Percentiles rank a stretch among this genome's conserved stretches.
Conservation (phyloP, 2,113 vertebrate genomes). For the Bostrychus sinensis region DNA sequence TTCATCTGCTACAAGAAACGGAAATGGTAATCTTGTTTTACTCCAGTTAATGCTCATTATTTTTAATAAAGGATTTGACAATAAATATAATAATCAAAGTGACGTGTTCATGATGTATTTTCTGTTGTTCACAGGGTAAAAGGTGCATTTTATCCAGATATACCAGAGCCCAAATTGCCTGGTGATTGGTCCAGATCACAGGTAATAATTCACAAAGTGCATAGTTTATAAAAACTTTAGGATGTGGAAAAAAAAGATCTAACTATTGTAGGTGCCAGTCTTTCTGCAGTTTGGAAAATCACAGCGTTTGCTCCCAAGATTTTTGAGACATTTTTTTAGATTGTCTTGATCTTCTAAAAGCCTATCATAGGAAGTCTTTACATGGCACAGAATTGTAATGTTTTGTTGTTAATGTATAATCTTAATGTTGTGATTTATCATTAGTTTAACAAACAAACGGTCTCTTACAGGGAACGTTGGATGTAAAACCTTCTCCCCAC, state of each 20-base stretch:
- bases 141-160: constrained; percentile 76
- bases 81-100: too few species aligned
- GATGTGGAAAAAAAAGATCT: too few species aligned
- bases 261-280: not conserved
- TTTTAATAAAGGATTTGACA: too few species aligned
- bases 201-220: constrained; percentile 58
- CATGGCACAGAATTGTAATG: too few species aligned
- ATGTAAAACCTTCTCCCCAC: constrained; percentile 88
- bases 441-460: too few species aligned
- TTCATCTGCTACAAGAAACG: constrained; percentile 80
- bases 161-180: constrained; percentile 76
- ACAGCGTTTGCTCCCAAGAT: too few species aligned
- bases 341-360: too few species aligned
- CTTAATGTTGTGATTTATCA: not conserved
- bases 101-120: not conserved
- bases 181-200: constrained; percentile 69
- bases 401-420: too few species aligned
- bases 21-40: constrained; percentile 69
- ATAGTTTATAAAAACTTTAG: too few species aligned
- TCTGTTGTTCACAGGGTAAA: constrained; percentile 70
- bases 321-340: too few species aligned
- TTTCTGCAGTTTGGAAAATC: too few species aligned
- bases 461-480: constrained; percentile 69
- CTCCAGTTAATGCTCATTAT: not conserved
- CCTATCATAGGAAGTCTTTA: too few species aligned